Evolutionary conservation across 2,113 vertebrate genomes (phyloP).

Genomic region (Rhombomys opimus): DNA sequence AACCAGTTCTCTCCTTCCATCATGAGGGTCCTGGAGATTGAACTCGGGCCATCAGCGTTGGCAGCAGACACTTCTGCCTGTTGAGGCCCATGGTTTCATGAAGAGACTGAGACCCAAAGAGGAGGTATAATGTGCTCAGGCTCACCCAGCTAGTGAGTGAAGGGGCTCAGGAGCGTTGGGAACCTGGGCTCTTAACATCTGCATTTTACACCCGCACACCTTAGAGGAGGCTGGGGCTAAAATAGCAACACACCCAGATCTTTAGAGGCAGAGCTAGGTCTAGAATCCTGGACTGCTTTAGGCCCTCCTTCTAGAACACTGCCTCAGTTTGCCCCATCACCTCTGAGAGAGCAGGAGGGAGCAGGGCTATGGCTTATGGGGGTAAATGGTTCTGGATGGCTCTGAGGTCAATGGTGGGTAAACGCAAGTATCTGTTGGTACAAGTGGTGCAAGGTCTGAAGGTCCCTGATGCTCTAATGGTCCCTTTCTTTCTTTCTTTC

Average conservation of each 20-base stretch:
- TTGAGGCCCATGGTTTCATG: background rate
- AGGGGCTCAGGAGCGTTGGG: background rate
- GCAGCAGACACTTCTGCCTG: background rate
- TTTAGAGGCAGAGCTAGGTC: background rate
- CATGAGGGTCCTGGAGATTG: background rate
- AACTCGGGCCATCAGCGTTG: background rate
- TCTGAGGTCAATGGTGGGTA: background rate
- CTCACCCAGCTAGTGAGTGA: background rate
- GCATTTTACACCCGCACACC: fast-evolving
- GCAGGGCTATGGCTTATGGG: background rate
- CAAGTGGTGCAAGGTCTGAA: background rate
- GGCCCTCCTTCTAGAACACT: background rate
- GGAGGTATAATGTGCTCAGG: background rate
- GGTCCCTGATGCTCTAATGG: background rate
- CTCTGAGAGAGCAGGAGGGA: background rate
- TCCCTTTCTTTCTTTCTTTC: background rate
- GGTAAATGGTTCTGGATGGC: background rate
- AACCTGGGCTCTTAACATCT: background rate
- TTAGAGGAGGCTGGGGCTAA: background rate
- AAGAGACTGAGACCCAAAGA: background rate
- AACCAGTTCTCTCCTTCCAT: background rate
- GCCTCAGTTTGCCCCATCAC: background rate
- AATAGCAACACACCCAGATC: background rate
- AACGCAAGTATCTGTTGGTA: background rate
- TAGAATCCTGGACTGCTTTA: background rate